Conservation (phyloP, 2,797 vertebrate genomes). For the Takifugu rubripes region DNA sequence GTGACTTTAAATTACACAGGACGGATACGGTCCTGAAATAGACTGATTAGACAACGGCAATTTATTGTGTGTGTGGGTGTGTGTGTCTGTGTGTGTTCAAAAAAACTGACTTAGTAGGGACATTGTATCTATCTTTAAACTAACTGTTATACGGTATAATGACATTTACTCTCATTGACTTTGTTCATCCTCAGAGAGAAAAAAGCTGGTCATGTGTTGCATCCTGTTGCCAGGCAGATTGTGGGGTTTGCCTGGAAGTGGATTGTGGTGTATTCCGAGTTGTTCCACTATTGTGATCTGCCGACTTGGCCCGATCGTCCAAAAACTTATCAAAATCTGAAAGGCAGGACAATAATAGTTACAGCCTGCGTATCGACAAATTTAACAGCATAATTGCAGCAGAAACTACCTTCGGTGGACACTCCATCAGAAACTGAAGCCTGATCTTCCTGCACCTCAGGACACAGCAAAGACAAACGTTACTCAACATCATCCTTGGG, state of each 20-base stretch:
- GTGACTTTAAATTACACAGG: slow-evolving; percentile 19
- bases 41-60: slow-evolving; percentile 23
- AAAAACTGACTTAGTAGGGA: slow-evolving; percentile 26
- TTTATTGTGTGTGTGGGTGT: slow-evolving; percentile 3
- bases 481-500: not conserved
- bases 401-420: slow-evolving; percentile 69
- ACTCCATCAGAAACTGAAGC: slow-evolving; percentile 69
- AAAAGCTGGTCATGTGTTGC: slow-evolving; percentile 72
- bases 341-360: not conserved
- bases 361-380: not conserved
- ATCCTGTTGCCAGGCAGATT: slow-evolving; percentile 52
- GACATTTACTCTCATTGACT: slow-evolving; percentile 9
- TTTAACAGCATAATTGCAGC: not conserved
- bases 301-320: slow-evolving; percentile 60
- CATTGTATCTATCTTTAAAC: slow-evolving; percentile 3
- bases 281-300: slow-evolving; percentile 40
- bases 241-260: slow-evolving; percentile 31
- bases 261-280: slow-evolving; percentile 11
- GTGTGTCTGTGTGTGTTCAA: slow-evolving; percentile 7
- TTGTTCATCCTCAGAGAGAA: slow-evolving; percentile 58
- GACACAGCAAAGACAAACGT: not conserved
- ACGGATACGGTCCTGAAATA: slow-evolving; percentile 16
- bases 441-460: slow-evolving; percentile 52
- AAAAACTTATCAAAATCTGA: slow-evolving; percentile 79
- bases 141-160: slow-evolving; percentile 4